phyloP scores from a whole-genome alignment of 2,113 vertebrate genomes.

The Onychostruthus taczanowskii region DNA sequence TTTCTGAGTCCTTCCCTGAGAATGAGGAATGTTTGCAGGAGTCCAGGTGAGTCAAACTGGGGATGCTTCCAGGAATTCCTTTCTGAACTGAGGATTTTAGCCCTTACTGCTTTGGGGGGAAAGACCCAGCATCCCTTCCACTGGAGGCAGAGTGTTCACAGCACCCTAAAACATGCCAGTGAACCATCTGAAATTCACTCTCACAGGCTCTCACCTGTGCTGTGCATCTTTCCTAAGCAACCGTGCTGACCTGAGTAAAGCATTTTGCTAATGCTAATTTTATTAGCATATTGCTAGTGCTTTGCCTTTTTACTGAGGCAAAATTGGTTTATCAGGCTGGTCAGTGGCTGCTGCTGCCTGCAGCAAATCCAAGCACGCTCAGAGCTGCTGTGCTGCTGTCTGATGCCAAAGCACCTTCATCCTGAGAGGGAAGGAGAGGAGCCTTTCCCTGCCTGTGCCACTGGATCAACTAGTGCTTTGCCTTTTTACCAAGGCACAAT shows the following conservation, averaged over 20 bases:
- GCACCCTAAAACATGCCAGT: not conserved
- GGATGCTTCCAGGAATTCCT: not conserved
- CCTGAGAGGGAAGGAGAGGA: not conserved
- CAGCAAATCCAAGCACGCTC: not conserved
- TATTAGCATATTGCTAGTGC: not conserved
- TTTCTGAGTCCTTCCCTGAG: not conserved
- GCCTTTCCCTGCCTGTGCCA: not conserved
- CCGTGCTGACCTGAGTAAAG: not conserved
- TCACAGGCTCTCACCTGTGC: not conserved
- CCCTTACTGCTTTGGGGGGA: not conserved
- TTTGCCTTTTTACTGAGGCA: not conserved
- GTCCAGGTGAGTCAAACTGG: not conserved
- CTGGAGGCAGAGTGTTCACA: not conserved
- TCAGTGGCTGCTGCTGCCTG: not conserved
- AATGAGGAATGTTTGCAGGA: not conserved
- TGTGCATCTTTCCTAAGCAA: not conserved
- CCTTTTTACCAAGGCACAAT: not conserved
- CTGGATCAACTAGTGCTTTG: no score
- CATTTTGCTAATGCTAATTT: not conserved
- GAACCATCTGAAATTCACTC: not conserved
- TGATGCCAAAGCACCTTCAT: not conserved
- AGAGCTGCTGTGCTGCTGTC: not conserved
- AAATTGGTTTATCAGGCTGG: not conserved
- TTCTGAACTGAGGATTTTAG: not conserved
- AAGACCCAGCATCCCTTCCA: not conserved